These are phyloP conservation scores for Myotis daubentonii DNA, from an alignment of 2,797 vertebrate genomes.

Conservation along the genomic window DNA sequence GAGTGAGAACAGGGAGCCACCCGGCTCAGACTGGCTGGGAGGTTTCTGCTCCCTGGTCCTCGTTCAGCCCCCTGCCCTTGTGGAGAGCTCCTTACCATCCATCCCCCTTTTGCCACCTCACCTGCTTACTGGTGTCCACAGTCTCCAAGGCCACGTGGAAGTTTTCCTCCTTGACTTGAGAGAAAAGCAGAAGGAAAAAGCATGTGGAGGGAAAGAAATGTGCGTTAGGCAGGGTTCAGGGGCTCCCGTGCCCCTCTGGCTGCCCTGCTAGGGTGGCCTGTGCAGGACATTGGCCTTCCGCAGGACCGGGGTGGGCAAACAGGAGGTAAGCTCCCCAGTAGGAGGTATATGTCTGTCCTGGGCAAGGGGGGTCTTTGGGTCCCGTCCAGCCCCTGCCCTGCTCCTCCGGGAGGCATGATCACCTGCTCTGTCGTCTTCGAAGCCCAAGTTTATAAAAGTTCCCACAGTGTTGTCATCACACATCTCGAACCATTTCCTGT, in stretches of 20 bases:
- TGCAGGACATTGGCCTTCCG: not conserved
- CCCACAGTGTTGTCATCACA: not conserved
- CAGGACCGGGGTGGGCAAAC: too few species aligned
- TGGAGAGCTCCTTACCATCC: not conserved
- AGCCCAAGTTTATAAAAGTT: constrained; percentile 48
- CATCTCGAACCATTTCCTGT: not conserved
- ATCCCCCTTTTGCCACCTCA: not conserved
- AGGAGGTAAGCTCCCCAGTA: not conserved
- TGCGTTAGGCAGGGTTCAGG: not conserved
- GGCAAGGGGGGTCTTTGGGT: not conserved
- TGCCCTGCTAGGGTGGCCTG: not conserved
- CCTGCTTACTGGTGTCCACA: not conserved
- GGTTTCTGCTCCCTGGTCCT: not conserved
- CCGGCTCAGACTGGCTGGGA: not conserved
- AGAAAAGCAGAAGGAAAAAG: not conserved
- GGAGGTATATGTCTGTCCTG: not conserved
- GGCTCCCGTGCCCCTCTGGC: not conserved
- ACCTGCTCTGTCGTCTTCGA: not conserved
- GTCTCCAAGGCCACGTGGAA: not conserved
- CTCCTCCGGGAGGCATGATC: not conserved
- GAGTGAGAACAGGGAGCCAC: not conserved
- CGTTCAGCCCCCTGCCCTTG: too few species aligned
- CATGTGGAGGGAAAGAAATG: not conserved
- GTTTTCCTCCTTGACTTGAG: not conserved
- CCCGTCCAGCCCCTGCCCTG: not conserved